These are phyloP conservation scores for Aselliscus stoliczkanus DNA, from an alignment of 2,797 vertebrate genomes.

Conservation along the genomic window DNA sequence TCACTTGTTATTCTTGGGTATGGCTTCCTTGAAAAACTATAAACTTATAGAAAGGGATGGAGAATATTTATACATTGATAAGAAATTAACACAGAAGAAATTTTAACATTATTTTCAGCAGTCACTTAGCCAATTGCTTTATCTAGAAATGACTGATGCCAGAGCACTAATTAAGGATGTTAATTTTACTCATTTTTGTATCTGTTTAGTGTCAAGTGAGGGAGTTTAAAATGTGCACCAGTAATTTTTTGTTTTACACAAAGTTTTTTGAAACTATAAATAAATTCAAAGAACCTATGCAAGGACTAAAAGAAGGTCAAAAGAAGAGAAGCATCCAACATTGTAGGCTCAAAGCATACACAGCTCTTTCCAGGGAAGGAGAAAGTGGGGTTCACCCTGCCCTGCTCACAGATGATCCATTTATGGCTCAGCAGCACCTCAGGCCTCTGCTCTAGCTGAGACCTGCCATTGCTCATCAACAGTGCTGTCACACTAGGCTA, in stretches of 20 bases:
- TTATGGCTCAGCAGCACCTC: background rate
- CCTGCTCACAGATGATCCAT: fast-evolving
- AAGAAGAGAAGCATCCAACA: background rate
- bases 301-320: background rate
- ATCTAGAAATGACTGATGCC: background rate
- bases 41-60: slow-evolving; percentile 27
- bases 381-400: background rate
- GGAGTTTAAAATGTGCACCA: background rate
- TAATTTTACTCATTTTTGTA: slow-evolving; percentile 50
- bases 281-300: background rate
- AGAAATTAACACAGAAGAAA: slow-evolving; percentile 26
- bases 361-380: background rate
- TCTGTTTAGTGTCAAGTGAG: slow-evolving; percentile 44
- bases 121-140: slow-evolving; percentile 19
- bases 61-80: slow-evolving; percentile 21
- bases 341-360: background rate
- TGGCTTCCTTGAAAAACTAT: slow-evolving; percentile 29
- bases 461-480: background rate
- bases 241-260: background rate
- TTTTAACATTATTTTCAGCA: slow-evolving; percentile 12
- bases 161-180: slow-evolving; percentile 32
- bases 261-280: slow-evolving; percentile 31
- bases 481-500: fast-evolving
- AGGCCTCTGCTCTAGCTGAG: background rate
- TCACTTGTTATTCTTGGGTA: slow-evolving; percentile 42